Conservation (phyloP, 2,113 vertebrate genomes). For the Brienomyrus brachyistius region DNA sequence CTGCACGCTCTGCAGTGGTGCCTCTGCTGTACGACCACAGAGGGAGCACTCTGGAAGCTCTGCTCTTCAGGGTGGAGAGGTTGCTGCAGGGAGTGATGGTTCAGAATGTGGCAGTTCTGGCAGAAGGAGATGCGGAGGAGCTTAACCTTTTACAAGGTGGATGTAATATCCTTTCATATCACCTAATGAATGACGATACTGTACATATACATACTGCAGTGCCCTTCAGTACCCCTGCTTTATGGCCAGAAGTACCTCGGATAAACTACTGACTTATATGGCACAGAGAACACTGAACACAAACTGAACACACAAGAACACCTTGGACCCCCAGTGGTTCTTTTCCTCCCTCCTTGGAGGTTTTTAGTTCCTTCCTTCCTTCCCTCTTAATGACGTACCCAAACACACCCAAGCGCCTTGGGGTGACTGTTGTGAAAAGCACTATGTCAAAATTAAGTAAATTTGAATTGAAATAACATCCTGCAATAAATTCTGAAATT, state of each 20-base stretch:
- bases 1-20: conserved; percentile 50
- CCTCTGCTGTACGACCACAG: conserved; percentile 67
- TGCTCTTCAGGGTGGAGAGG: conserved; percentile 57
- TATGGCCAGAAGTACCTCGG: neutral
- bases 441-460: neutral
- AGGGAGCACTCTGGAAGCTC: conserved; percentile 56
- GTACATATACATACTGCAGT: neutral
- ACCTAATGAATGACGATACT: no score
- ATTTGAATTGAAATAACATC: neutral
- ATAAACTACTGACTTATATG: neutral
- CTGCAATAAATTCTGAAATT: neutral
- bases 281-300: neutral
- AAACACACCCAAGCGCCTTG: neutral
- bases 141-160: conserved; percentile 66
- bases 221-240: neutral
- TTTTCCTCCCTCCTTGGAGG: neutral
- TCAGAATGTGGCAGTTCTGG: conserved; percentile 67
- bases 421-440: neutral
- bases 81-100: conserved; percentile 50
- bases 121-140: conserved; percentile 64
- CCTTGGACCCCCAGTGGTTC: neutral
- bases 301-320: neutral
- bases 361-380: neutral
- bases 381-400: neutral
- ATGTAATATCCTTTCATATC: neutral